phyloP scores from a whole-genome alignment of 2,797 vertebrate species.

The Phalanger gymnotis region DNA sequence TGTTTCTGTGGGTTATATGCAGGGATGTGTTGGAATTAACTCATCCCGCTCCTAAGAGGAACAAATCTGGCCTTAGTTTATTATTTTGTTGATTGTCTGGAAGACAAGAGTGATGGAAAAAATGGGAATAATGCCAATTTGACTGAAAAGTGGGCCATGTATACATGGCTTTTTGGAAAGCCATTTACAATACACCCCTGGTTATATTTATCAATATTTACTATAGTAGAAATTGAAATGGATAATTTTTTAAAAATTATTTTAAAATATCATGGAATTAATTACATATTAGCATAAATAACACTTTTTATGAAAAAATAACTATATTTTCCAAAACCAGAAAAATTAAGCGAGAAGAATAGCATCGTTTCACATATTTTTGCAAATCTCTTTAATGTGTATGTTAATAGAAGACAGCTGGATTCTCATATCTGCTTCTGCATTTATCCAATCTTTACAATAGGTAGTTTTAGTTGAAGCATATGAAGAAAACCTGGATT shows the following conservation, averaged over 20 bases:
- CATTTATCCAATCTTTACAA: not conserved
- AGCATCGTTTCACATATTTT: not conserved
- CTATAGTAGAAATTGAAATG: not conserved
- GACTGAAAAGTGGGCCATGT: not conserved
- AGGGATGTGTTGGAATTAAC: not conserved
- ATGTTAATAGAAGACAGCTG: not conserved
- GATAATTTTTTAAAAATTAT: not conserved
- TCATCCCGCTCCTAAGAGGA: not conserved
- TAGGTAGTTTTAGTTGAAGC: not conserved
- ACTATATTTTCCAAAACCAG: not conserved
- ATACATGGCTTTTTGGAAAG: not conserved
- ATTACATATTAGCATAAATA: not conserved
- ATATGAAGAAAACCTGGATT: not conserved
- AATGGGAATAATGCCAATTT: not conserved
- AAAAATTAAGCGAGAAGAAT: not conserved
- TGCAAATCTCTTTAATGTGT: not conserved
- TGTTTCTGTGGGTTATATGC: not conserved
- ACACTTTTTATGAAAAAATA: not conserved
- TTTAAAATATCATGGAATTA: not conserved
- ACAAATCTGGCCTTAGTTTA: not conserved
- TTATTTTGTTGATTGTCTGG: not conserved
- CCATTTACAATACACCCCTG: not conserved
- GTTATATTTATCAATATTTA: not conserved
- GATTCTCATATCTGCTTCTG: not conserved
- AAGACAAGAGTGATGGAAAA: not conserved